Percentiles rank a stretch among this genome's conserved stretches.
Evolutionary conservation across 2,888 invertebrate genomes (phyloP).

Genomic region (Apodemia duryi): DNA sequence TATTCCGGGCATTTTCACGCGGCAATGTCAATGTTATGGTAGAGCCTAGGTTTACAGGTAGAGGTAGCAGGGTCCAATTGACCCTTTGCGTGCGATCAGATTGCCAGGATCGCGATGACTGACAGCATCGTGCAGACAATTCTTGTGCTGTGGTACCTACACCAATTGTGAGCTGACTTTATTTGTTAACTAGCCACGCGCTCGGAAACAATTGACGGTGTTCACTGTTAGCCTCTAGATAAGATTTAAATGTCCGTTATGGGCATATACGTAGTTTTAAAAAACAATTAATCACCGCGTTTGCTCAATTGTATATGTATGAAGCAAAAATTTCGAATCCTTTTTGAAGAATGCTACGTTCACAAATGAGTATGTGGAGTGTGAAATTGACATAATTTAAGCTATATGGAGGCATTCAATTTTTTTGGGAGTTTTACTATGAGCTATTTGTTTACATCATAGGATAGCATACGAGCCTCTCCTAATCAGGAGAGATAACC

Average conservation of each 20-base stretch:
- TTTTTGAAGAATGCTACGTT: too few species aligned
- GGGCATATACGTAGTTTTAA: conserved; percentile 21
- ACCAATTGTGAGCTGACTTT: conserved; percentile 73
- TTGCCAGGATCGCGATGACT: conserved; percentile 69
- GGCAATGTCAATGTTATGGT: conserved; percentile 11
- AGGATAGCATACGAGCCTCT: too few species aligned
- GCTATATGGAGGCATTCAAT: too few species aligned
- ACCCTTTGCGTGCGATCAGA: conserved; percentile 53
- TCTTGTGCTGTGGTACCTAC: conserved; percentile 60
- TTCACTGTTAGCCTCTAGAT: conserved; percentile 60
- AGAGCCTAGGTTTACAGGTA: conserved; percentile 5
- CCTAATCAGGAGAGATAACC: too few species aligned
- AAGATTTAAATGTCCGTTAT: conserved; percentile 62
- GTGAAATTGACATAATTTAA: too few species aligned
- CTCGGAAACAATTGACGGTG: conserved; percentile 73
- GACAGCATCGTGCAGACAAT: conserved; percentile 48
- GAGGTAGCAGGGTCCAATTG: conserved; percentile 25
- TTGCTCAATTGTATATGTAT: background rate
- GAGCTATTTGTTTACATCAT: too few species aligned
- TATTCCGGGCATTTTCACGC: conserved; percentile 8
- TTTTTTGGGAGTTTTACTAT: too few species aligned
- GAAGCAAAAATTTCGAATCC: too few species aligned
- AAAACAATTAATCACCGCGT: conserved; percentile 1
- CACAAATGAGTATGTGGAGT: too few species aligned
- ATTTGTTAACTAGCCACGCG: conserved; percentile 76